Evolutionary conservation across 2,888 invertebrate species (phyloP).

Genomic region (Hypomecis atomaria): DNA sequence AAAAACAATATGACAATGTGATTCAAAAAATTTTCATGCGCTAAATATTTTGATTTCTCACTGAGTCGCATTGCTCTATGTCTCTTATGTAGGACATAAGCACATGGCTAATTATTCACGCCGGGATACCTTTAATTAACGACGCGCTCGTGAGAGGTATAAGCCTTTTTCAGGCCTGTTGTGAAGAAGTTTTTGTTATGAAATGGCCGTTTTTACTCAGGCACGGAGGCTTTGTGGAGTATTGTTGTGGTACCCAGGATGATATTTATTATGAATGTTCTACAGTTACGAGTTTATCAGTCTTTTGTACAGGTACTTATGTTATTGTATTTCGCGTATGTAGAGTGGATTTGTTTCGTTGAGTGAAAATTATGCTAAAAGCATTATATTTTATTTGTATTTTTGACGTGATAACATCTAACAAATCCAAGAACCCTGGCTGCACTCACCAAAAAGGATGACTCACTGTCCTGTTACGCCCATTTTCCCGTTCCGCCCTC

Average conservation of each 20-base stretch:
- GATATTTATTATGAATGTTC: background rate
- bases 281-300: background rate
- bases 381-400: too few species aligned
- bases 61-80: background rate
- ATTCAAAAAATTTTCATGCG: background rate
- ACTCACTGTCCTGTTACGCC: too few species aligned
- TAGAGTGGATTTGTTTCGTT: too few species aligned
- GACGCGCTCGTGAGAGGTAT: conserved; percentile 14
- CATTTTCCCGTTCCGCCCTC: too few species aligned
- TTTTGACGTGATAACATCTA: too few species aligned
- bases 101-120: conserved; percentile 22
- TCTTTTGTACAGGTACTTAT: background rate
- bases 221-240: conserved; percentile 8
- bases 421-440: too few species aligned
- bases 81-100: background rate
- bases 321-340: too few species aligned
- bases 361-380: too few species aligned
- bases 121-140: conserved; percentile 21
- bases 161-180: conserved; percentile 12
- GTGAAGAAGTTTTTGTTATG: conserved; percentile 16
- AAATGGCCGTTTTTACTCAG: conserved; percentile 14
- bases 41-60: background rate
- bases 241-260: background rate
- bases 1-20: too few species aligned
- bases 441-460: too few species aligned